phyloP scores from a whole-genome alignment of 2,797 vertebrate genomes.

The Spinibarbus caldwelli region DNA sequence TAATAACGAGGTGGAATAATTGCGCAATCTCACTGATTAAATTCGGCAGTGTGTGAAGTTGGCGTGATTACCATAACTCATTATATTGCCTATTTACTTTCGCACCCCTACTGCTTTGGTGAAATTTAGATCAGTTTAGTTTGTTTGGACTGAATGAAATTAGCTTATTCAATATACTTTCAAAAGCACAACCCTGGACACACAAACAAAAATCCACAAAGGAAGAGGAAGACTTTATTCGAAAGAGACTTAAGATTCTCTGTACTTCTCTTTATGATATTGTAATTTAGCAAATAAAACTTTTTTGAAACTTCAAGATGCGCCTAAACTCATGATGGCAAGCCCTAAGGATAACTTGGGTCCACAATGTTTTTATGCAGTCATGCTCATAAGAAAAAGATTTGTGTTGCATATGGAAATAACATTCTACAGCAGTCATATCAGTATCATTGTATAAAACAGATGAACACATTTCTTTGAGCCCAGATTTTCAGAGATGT shows the following conservation, averaged over 20 bases:
- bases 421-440: neutral
- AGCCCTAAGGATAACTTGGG: neutral
- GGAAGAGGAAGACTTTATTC: conserved; percentile 49
- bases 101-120: conserved; percentile 23
- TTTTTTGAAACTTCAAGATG: neutral
- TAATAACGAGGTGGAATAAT: neutral
- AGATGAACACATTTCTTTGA: neutral
- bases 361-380: neutral
- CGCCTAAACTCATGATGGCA: neutral
- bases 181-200: conserved; percentile 55
- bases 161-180: conserved; percentile 54
- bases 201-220: conserved; percentile 36
- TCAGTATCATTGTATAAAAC: neutral
- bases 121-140: conserved; percentile 57
- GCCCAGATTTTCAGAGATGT: neutral
- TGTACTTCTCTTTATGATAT: neutral
- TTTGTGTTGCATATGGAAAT: neutral
- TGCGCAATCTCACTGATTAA: conserved; percentile 33
- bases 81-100: conserved; percentile 57
- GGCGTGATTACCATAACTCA: conserved; percentile 52
- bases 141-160: conserved; percentile 44
- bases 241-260: neutral
- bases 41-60: conserved; percentile 52
- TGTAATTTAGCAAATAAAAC: neutral
- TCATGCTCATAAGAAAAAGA: conserved; percentile 3